phyloP scores from a whole-genome alignment of 1,140 invertebrate species.

The Elysia chlorotica region DNA sequence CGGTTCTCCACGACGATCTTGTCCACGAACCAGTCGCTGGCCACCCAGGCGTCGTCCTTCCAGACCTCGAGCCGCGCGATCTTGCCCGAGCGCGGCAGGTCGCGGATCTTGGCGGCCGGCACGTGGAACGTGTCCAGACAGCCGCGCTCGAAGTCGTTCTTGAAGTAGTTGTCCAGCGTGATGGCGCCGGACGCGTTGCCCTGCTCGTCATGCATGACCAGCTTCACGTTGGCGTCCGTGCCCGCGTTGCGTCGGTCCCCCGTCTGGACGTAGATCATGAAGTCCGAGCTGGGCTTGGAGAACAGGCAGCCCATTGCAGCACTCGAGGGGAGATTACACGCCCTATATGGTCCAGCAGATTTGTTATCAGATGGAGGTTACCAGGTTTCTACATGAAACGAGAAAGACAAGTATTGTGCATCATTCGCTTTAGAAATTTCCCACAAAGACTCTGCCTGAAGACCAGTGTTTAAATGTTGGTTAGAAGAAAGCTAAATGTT shows the following conservation, averaged over 20 bases:
- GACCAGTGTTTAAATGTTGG: no score
- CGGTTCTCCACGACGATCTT: conserved; percentile 57
- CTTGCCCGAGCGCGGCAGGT: conserved; percentile 38
- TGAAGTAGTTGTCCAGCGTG: conserved; percentile 55
- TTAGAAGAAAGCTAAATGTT: no score
- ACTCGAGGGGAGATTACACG: no score
- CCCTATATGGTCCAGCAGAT: no score
- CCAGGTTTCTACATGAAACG: no score
- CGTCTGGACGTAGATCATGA: conserved; percentile 58
- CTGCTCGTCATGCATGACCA: conserved; percentile 55
- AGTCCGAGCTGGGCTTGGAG: conserved; percentile 24
- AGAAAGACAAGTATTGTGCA: no score
- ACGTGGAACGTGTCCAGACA: conserved; percentile 52
- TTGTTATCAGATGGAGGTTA: no score
- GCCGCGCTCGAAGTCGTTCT: conserved; percentile 62
- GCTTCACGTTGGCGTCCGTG: conserved; percentile 60
- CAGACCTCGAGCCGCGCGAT: conserved; percentile 58
- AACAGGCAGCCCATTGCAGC: conserved; percentile 17
- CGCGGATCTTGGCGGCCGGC: conserved; percentile 31
- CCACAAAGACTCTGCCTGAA: no score
- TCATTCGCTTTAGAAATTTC: no score
- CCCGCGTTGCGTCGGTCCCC: conserved; percentile 61
- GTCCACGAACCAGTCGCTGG: conserved; percentile 63
- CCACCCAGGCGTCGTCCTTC: conserved; percentile 58
- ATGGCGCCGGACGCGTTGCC: conserved; percentile 45